These are phyloP conservation scores for Ceryle rudis DNA, from an alignment of 2,797 vertebrate genomes.

Conservation along the genomic window DNA sequence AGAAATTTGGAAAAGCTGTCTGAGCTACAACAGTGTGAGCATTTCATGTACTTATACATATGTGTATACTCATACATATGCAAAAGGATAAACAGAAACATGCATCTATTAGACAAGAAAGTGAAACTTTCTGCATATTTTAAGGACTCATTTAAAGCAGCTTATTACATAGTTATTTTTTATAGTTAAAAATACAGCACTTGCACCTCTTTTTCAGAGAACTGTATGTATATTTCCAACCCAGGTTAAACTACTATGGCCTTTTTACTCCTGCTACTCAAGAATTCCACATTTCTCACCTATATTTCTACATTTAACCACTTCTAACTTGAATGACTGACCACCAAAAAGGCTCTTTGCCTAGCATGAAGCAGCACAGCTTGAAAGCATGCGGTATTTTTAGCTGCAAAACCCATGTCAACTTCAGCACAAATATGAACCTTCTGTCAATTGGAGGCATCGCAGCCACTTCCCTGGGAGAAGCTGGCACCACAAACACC, in stretches of 20 bases:
- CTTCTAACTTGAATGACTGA: neutral
- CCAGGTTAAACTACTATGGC: neutral
- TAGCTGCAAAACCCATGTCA: neutral
- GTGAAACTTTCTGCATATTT: slow-evolving; percentile 18
- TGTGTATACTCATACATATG: neutral
- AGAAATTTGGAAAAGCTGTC: neutral
- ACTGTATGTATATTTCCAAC: neutral
- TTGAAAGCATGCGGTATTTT: neutral
- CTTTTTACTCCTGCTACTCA: neutral
- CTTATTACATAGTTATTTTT: neutral
- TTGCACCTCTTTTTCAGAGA: neutral
- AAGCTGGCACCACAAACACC: neutral
- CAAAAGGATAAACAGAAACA: neutral
- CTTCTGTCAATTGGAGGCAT: neutral
- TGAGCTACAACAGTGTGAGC: neutral
- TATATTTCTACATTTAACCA: neutral
- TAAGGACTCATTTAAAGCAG: neutral
- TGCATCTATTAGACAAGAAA: neutral
- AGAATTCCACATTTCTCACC: neutral
- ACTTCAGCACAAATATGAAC: neutral
- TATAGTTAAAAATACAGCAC: neutral
- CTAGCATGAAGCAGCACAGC: neutral
- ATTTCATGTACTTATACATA: neutral
- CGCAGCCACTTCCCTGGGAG: neutral
- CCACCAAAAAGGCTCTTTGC: neutral